phyloP scores from a whole-genome alignment of 2,888 invertebrate species.

The Pristionchus fissidentatus region DNA sequence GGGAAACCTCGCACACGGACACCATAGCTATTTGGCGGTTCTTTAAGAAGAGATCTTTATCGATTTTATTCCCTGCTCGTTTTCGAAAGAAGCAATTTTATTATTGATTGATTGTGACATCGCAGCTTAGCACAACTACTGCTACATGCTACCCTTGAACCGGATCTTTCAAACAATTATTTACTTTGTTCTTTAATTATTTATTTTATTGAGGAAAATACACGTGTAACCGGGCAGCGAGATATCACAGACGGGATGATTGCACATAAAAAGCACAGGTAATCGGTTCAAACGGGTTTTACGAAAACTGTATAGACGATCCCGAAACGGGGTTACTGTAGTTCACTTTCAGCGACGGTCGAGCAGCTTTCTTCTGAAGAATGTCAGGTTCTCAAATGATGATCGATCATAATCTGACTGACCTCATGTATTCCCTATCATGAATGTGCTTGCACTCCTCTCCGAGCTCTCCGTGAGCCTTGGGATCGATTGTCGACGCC shows the following conservation, averaged over 20 bases:
- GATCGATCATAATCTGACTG: not conserved
- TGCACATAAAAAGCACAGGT: not conserved
- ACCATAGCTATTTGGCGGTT: not conserved
- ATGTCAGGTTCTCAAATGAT: not conserved
- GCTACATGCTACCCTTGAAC: too few relatives aligned
- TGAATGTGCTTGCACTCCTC: slow-evolving; percentile 45
- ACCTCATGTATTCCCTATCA: slow-evolving; percentile 47
- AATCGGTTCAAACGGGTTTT: slow-evolving; percentile 4
- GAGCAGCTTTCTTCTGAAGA: slow-evolving; percentile 46
- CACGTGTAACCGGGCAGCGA: slow-evolving; percentile 8
- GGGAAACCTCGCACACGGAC: not conserved
- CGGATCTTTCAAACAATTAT: too few relatives aligned
- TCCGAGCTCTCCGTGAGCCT: not conserved
- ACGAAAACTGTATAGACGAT: not conserved
- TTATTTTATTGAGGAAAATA: slow-evolving; percentile 6
- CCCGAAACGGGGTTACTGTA: not conserved
- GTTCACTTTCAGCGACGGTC: slow-evolving; percentile 39
- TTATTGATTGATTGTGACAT: not conserved
- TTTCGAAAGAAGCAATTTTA: too few relatives aligned
- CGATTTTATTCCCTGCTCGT: not conserved
- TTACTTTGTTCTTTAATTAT: too few relatives aligned
- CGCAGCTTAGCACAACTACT: too few relatives aligned
- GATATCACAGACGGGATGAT: not conserved
- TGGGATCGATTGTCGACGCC: slow-evolving; percentile 21
- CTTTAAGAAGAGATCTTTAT: not conserved